Evolutionary conservation across 2,888 invertebrate genomes (phyloP).

Genomic region (Acronicta psi): DNA sequence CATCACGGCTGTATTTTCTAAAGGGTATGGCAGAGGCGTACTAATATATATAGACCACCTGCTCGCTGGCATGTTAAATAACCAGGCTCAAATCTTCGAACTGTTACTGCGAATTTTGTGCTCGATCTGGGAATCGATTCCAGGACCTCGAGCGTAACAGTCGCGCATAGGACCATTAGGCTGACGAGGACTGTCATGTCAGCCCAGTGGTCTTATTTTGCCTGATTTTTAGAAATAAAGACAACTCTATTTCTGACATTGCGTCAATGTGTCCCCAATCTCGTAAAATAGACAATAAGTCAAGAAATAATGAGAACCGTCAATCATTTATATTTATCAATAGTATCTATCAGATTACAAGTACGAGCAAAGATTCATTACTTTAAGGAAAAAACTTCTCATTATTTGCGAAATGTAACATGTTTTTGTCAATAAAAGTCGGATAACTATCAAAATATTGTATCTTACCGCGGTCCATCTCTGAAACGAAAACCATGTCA

Average conservation of each 20-base stretch:
- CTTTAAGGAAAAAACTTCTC: constrained; percentile 26
- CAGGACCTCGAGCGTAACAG: too few species aligned
- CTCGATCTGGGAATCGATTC: too few species aligned
- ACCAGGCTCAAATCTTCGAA: too few species aligned
- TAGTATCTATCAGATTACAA: constrained; percentile 17
- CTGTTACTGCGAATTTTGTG: too few species aligned
- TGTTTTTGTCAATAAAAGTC: constrained; percentile 49
- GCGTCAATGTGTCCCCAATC: constrained; percentile 7
- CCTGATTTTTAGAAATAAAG: too few species aligned
- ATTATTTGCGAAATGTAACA: constrained; percentile 28
- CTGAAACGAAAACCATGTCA: constrained; percentile 61
- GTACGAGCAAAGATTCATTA: constrained; percentile 20
- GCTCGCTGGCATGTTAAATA: too few species aligned
- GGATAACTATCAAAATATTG: constrained; percentile 46
- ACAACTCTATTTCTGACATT: background rate
- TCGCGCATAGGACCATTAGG: too few species aligned
- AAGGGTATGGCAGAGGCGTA: too few species aligned
- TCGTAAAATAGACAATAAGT: constrained; percentile 1
- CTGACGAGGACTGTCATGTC: too few species aligned
- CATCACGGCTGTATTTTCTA: too few species aligned
- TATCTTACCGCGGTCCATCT: constrained; percentile 33
- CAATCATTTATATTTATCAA: constrained; percentile 40
- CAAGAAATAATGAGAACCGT: constrained; percentile 20
- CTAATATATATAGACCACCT: too few species aligned
- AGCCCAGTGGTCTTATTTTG: too few species aligned